Evolutionary conservation across 2,888 invertebrate species (phyloP).

Genomic region (Hypomecis punctinalis): DNA sequence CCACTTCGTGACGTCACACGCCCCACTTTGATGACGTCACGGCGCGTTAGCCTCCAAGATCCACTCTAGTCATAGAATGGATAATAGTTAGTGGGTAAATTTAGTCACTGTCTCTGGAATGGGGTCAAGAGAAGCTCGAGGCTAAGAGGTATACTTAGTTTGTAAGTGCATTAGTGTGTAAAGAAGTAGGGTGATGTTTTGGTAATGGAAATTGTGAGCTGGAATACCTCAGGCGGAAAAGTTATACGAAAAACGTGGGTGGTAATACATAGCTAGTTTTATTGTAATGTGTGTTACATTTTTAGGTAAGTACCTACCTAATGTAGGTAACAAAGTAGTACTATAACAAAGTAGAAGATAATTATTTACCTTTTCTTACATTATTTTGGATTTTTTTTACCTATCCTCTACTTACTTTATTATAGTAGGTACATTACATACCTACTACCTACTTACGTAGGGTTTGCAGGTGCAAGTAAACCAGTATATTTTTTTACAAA

Average conservation of each 20-base stretch:
- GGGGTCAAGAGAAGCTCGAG: constrained; percentile 49
- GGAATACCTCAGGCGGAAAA: constrained; percentile 7
- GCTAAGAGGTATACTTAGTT: constrained; percentile 33
- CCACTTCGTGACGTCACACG: constrained; percentile 38
- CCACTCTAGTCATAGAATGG: constrained; percentile 14
- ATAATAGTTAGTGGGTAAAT: constrained; percentile 41
- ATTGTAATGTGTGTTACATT: too few relatives aligned
- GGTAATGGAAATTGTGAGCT: constrained; percentile 2
- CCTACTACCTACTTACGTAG: too few relatives aligned
- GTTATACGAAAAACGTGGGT: not conserved
- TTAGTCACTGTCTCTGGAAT: constrained; percentile 47
- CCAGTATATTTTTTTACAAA: too few relatives aligned
- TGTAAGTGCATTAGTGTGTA: constrained; percentile 34
- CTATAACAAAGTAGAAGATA: too few relatives aligned
- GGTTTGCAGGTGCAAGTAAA: too few relatives aligned
- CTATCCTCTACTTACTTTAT: too few relatives aligned
- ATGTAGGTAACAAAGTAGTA: too few relatives aligned
- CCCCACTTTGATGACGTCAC: constrained; percentile 70
- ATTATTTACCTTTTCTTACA: too few relatives aligned
- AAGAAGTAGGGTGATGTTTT: constrained; percentile 5
- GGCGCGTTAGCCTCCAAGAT: constrained; percentile 54
- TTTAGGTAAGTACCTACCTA: too few relatives aligned
- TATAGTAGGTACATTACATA: too few relatives aligned
- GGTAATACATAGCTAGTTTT: too few relatives aligned
- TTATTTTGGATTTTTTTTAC: too few relatives aligned